Evolutionary conservation across 1,140 invertebrate genomes (phyloP), one percentile per base, ranked within the genome.

Genomic region (Whitmania pigra): DNA sequence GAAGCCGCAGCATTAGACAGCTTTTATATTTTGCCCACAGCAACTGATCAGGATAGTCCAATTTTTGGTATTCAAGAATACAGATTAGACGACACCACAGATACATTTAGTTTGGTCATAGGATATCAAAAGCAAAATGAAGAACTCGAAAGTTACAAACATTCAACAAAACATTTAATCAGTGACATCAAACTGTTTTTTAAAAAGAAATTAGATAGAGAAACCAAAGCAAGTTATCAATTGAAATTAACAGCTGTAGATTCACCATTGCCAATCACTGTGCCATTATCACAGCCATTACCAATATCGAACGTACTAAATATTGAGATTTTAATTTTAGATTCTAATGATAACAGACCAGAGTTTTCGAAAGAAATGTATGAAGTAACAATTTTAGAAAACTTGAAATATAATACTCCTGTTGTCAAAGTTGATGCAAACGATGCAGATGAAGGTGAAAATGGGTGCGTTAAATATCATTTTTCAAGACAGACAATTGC

Each of bases 271-370:
- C 11, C 29, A 63, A 63, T 63, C 3, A 15, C 3, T 25, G 1
- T 20, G 1, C 9, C 11, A 25, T 31, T 31, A 63, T 63, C 29
- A 25, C 22, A 13, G 29, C 29, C 57, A 31, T 67, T 68, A 25
- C 15, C 43, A 25, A 72, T 20, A 0, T 63, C 54, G 22, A 67
- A 67, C 40, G 57, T 67, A 18, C 27, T 73, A 0, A 25, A 54
- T 18, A 73, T 73, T 49, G 43, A 53, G 27, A 70, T 73, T 4
- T n/a, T 49, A 20, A 66, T 75, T 20, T 18, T 53, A 7, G 92
- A 95, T 79, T 86, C 88, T 9, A 95, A 95, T 78, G 92, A 95
- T 78, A 91, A 93, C 76, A 85, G 88, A 66, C 93, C 93, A 4
- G 77, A 87, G 3, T 96, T 95, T 78, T 78, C 79, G 60, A 78